Evolutionary conservation across 2,888 invertebrate species (phyloP).

Genomic region (Formica aserva): DNA sequence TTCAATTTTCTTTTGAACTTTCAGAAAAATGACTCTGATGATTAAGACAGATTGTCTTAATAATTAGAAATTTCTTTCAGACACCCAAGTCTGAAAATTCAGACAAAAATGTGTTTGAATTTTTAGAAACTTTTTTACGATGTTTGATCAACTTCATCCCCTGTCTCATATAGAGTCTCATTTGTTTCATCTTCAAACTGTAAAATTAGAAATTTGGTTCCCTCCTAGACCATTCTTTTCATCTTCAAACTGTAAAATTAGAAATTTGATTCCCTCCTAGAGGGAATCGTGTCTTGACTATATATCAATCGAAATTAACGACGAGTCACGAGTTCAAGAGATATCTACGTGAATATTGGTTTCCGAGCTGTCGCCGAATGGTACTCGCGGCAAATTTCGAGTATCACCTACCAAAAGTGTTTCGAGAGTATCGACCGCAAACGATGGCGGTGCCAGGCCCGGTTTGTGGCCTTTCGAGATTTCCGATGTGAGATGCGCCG

Average conservation of each 20-base stretch:
- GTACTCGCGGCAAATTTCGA: constrained; percentile 20
- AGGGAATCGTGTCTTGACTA: neutral
- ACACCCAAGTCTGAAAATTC: too few relatives aligned
- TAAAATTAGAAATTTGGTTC: neutral
- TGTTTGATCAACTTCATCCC: too few relatives aligned
- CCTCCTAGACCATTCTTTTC: neutral
- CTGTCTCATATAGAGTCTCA: neutral
- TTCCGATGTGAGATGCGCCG: constrained; percentile 26
- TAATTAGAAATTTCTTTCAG: too few relatives aligned
- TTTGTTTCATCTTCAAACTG: neutral
- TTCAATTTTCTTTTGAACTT: too few relatives aligned
- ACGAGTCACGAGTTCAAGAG: constrained; percentile 8
- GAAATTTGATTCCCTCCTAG: neutral
- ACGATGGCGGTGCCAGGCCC: constrained; percentile 16
- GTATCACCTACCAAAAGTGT: constrained; percentile 44
- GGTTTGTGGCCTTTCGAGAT: constrained; percentile 50
- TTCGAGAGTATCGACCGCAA: constrained; percentile 32
- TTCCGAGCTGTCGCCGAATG: constrained; percentile 3
- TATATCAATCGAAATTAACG: neutral
- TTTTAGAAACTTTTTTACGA: too few relatives aligned
- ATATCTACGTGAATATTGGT: constrained; percentile 50
- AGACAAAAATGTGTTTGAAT: too few relatives aligned
- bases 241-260: neutral
- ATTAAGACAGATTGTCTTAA: too few relatives aligned
- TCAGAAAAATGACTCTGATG: too few relatives aligned